phyloP scores from a whole-genome alignment of 2,888 invertebrate species.

The Andrena fulva region DNA sequence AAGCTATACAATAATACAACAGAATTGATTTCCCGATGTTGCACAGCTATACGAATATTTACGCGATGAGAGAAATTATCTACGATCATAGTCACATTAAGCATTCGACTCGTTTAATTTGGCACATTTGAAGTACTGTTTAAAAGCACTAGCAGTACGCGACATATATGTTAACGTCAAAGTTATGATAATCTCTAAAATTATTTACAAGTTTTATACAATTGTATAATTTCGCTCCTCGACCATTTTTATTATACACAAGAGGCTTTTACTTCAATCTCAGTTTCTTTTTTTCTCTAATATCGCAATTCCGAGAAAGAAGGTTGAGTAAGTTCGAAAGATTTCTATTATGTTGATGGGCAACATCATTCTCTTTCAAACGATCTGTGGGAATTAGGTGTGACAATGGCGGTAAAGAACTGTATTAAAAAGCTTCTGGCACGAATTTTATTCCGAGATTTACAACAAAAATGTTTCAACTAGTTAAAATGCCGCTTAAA shows the following conservation, averaged over 20 bases:
- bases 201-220: constrained; percentile 60
- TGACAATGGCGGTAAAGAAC: constrained; percentile 72
- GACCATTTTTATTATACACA: constrained; percentile 27
- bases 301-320: not conserved
- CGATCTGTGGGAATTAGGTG: constrained; percentile 62
- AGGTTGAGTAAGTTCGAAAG: not conserved
- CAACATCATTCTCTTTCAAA: constrained; percentile 28
- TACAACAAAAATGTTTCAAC: constrained; percentile 83
- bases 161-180: constrained; percentile 30
- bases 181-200: constrained; percentile 49
- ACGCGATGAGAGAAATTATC: constrained; percentile 68
- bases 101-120: constrained; percentile 50
- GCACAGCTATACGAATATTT: constrained; percentile 60
- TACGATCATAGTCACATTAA: constrained; percentile 56
- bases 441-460: constrained; percentile 84
- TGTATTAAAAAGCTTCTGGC: constrained; percentile 81
- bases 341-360: constrained; percentile 5
- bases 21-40: constrained; percentile 63
- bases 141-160: constrained; percentile 25
- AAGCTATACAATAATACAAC: constrained; percentile 49
- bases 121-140: constrained; percentile 37
- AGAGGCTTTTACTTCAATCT: not conserved
- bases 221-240: constrained; percentile 6
- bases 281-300: not conserved
- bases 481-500: constrained; percentile 84